These are phyloP conservation scores for Aproaerema taeniolella DNA, from an alignment of 2,888 invertebrate species.

Conservation along the genomic window DNA sequence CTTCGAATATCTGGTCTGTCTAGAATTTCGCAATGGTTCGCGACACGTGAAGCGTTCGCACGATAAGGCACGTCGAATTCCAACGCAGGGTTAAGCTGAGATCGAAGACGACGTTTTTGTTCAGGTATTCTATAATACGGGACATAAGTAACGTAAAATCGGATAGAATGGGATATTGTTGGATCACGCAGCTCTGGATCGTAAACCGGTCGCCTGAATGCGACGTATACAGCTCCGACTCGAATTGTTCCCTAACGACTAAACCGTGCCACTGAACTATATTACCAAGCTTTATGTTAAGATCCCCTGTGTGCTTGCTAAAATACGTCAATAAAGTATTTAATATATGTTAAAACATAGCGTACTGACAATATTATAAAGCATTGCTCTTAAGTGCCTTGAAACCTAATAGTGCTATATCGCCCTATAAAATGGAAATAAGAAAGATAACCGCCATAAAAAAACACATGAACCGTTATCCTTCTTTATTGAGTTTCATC, in stretches of 20 bases:
- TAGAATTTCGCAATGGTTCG: no score
- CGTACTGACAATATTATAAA: constrained; percentile 17
- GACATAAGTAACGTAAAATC: constrained; percentile 19
- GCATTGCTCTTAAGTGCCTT: constrained; percentile 29
- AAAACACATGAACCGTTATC: constrained; percentile 38
- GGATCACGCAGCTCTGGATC: constrained; percentile 18
- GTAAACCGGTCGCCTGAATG: constrained; percentile 15
- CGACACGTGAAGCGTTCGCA: no score
- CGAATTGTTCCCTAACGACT: no score
- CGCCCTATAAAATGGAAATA: constrained; percentile 37
- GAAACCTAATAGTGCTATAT: constrained; percentile 34
- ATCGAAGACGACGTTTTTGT: constrained; percentile 16
- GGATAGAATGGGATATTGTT: constrained; percentile 20
- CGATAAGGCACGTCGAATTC: background rate
- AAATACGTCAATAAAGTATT: no score
- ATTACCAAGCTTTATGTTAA: no score
- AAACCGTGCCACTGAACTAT: no score
- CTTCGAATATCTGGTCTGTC: no score
- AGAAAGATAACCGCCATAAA: constrained; percentile 41
- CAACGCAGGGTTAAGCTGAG: constrained; percentile 9
- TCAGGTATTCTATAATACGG: constrained; percentile 15
- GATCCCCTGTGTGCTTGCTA: no score
- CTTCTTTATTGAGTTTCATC: constrained; percentile 27
- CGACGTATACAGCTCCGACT: no score
- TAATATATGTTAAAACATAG: no score